These are phyloP conservation scores for Neodon shergylaensis DNA, from an alignment of 2,113 vertebrate species.

Conservation along the genomic window DNA sequence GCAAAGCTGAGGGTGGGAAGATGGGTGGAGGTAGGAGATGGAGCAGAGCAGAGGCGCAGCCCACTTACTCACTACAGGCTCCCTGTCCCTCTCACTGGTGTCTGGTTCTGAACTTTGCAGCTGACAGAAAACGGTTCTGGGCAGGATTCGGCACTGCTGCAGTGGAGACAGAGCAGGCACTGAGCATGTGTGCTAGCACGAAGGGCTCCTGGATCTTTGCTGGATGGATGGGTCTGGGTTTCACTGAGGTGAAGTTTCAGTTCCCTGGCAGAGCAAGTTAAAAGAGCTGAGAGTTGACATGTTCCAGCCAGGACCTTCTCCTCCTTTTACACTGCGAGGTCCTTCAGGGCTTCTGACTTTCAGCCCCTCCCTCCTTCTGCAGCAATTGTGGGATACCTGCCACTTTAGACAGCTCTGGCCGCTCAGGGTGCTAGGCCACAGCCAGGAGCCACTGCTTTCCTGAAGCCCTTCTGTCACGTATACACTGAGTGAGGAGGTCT, in stretches of 20 bases:
- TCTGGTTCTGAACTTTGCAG: not conserved
- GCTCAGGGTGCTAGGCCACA: not conserved
- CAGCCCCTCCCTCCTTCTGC: not conserved
- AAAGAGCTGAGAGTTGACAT: accelerated
- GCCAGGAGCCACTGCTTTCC: too few relatives aligned
- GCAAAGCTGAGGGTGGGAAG: not conserved
- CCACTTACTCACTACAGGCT: not conserved
- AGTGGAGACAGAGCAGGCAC: not conserved
- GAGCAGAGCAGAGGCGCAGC: too few relatives aligned
- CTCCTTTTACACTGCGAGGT: too few relatives aligned
- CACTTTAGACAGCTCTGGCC: accelerated
- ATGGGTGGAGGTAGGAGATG: not conserved
- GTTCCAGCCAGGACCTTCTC: not conserved
- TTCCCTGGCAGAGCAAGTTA: too few relatives aligned
- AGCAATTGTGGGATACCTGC: too few relatives aligned
- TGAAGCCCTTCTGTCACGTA: not conserved
- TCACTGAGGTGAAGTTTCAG: accelerated
- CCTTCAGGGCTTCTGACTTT: not conserved
- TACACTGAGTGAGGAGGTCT: not conserved
- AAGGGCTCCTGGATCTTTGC: accelerated
- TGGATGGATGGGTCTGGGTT: too few relatives aligned
- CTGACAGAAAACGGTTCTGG: not conserved
- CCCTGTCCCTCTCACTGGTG: accelerated
- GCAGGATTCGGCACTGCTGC: not conserved
- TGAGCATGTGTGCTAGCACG: accelerated